A percentile compares a stretch with the other conserved stretches of the same genome.
Evolutionary conservation across 2,888 invertebrate species (phyloP).

Genomic region (Nemotelus nigrinus): DNA sequence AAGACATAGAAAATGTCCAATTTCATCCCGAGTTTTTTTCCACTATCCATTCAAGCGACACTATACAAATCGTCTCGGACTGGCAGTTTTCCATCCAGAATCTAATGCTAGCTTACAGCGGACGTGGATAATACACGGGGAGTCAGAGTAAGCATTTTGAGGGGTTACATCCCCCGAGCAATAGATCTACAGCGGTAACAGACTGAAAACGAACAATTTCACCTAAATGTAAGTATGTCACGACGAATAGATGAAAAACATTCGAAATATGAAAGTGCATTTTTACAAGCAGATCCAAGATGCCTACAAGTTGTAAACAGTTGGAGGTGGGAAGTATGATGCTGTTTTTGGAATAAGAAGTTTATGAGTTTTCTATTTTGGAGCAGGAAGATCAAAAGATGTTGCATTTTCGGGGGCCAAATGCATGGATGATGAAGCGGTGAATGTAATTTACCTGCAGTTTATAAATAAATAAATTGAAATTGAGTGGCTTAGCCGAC

Average conservation of each 20-base stretch:
- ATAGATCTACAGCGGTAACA: conserved; percentile 25
- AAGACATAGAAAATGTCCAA: conserved; percentile 19
- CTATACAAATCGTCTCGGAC: conserved; percentile 26
- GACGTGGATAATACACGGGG: conserved; percentile 8
- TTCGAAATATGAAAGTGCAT: not conserved
- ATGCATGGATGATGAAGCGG: no score
- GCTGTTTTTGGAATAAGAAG: not conserved
- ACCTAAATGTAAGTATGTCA: conserved; percentile 34
- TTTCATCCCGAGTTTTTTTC: conserved; percentile 4
- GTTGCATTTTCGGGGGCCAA: no score
- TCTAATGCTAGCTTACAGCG: conserved; percentile 22
- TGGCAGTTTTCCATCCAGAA: conserved; percentile 19
- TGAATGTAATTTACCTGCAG: no score
- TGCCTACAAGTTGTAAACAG: not conserved
- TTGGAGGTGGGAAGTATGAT: not conserved
- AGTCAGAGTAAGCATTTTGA: conserved; percentile 21
- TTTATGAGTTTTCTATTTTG: not conserved
- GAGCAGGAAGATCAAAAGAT: no score
- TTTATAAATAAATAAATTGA: no score
- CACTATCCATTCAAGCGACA: conserved; percentile 22
- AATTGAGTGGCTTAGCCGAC: no score
- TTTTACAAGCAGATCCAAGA: not conserved
- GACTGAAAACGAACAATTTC: conserved; percentile 36
- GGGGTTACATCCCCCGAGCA: conserved; percentile 42
- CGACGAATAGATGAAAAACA: not conserved